phyloP scores from a whole-genome alignment of 1,140 invertebrate genomes.

The Nilaparvata lugens region DNA sequence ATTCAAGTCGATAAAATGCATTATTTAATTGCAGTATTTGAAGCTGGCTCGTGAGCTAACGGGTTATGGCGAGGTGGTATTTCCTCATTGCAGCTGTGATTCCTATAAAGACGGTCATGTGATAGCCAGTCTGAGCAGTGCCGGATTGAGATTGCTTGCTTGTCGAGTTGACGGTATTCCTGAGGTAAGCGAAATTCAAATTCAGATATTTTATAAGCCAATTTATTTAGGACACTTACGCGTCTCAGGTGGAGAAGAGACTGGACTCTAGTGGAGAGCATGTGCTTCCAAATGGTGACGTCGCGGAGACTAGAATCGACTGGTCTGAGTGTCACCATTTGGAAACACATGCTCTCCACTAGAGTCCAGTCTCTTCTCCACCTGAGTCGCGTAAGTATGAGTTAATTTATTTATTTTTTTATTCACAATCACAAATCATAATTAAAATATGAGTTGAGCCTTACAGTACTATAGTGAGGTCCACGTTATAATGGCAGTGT shows the following conservation, averaged over 20 bases:
- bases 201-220: too few relatives aligned
- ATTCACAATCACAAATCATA: too few relatives aligned
- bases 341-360: too few relatives aligned
- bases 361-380: too few relatives aligned
- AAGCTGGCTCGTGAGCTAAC: conserved; percentile 73
- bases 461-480: too few relatives aligned
- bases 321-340: too few relatives aligned
- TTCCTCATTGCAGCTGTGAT: conserved; percentile 93
- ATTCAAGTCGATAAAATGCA: too few relatives aligned
- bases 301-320: too few relatives aligned
- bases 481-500: too few relatives aligned
- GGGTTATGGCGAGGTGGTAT: conserved; percentile 86
- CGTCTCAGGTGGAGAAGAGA: not conserved
- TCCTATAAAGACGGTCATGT: conserved; percentile 87
- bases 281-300: too few relatives aligned
- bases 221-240: not conserved
- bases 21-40: conserved; percentile 68
- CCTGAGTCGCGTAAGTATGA: not conserved
- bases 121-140: conserved; percentile 62
- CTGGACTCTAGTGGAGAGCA: too few relatives aligned
- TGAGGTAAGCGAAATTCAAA: conserved; percentile 45
- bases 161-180: conserved; percentile 77
- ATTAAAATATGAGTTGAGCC: too few relatives aligned
- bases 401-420: not conserved
- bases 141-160: conserved; percentile 73